Base-by-base conservation (phyloP, 2,888 invertebrate genomes). In the Crematogaster levior region DNA sequence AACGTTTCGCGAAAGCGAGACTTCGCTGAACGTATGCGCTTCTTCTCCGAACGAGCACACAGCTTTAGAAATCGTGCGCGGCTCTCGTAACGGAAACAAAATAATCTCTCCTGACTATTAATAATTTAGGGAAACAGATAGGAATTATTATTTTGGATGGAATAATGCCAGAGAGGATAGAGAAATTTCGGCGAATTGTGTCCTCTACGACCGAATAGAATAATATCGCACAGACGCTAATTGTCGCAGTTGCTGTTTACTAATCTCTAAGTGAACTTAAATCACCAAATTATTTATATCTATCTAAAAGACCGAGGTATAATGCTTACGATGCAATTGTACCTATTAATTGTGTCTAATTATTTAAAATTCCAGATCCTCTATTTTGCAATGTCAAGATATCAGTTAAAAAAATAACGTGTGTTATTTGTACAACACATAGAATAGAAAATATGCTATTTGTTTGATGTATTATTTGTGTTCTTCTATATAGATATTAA, bases 1-100 rank as follows among this genome's bases (percentile, higher is more conserved):
- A 85, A 88, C 82, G 83, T 88, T 88, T 88, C 81, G 72, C 63
- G 48, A 40, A 18, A 43, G 43, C 18, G 24, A 24, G 15, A 10
- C 5, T 53, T 56, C 37, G 40, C 24, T 30, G 24, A 61, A 37
- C 37, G 74, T 48, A 21, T 27, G 51, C 40, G 6, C 12, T 10
- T 75, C 30, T 61, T 34, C 37, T 48, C 9, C 7, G 2, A 18
- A 37, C 10, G 24, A 46, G 18, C 7, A 9, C 56, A 12, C 56
- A 6, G n/a, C 30, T n/a, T 43, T 56, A 27, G 56, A 3, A 56
- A 40, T 56, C 15, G 6, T 15, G 40, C 24, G 34, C 27, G 9
- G 4, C 10, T 24, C n/a, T n/a, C n/a, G n/a, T 10, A 12, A 6
- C 7, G 74, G 18, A n/a, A 51, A 63, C n/a, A 37, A 75, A 37